Base-by-base conservation (phyloP, 2,888 invertebrate species). In the Microplitis deprimator region DNA sequence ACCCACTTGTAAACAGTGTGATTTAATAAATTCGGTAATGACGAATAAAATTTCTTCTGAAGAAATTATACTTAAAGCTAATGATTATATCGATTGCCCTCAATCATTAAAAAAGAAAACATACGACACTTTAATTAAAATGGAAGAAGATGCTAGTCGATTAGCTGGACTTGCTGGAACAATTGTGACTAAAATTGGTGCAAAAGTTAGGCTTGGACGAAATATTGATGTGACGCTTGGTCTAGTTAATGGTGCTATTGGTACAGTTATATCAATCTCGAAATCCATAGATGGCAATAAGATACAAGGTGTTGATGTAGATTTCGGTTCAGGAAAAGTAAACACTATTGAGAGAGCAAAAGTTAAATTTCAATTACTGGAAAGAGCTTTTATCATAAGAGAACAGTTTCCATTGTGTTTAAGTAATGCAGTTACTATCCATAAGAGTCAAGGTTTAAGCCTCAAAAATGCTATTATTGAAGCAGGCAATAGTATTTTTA, bases 181-280 rank as follows among this genome's bases (percentile, higher is more conserved):
- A 16, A 83, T 85, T 6, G 76, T 62, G 29, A 69, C 82, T n/a
- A 84, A 83, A 74, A 68, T 79, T 41, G 82, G 79, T n/a, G 79
- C 79, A 16, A 80, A 77, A 79, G 72, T 85, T 13, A 84, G 84
- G 84, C 77, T 86, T 7, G 17, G 69, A 29, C 59, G 69, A 10
- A 50, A 69, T 17, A 69, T 69, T 59, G 69, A 69, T 17, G 20
- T 69, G 10, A 50, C 50, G 20, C 17, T 69, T 50, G 81, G 83
- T 4, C 78, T 84, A 50, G 81, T 84, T 1, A 84, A 83, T 74
- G 83, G 84, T 16, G 68, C 82, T 1, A 82, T 84, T 17, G 80
- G 82, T 50, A 74, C 10, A 6, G 75, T 84, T 40, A 73, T 65
- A 73, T 79, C 77, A 8, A 71, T 84, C 13, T 60, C 69, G 5